Evolutionary conservation across 2,797 vertebrate species (phyloP).

Genomic region (Semotilus atromaculatus): DNA sequence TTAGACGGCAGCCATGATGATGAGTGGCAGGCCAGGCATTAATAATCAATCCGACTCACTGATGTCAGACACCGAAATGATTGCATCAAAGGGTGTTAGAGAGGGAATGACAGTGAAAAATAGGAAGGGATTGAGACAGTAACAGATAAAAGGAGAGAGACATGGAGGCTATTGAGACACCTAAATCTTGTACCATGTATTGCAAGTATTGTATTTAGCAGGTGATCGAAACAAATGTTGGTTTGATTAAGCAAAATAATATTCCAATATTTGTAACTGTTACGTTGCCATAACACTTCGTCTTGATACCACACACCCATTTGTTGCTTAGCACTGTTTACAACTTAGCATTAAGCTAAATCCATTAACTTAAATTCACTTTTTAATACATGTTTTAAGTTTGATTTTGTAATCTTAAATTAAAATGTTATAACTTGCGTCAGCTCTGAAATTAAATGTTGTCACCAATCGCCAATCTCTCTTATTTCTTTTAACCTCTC

Average conservation of each 20-base stretch:
- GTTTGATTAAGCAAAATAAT: not conserved
- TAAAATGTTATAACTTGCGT: too few species aligned
- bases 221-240: not conserved
- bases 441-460: too few species aligned
- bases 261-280: not conserved
- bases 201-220: not conserved
- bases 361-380: not conserved
- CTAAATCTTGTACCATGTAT: not conserved
- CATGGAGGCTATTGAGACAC: not conserved
- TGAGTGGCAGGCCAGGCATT: conserved; percentile 31
- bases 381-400: too few species aligned
- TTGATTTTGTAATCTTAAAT: too few species aligned
- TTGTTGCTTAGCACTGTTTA: not conserved
- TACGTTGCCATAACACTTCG: not conserved
- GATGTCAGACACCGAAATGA: conserved; percentile 26
- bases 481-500: too few species aligned
- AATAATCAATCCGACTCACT: conserved; percentile 45
- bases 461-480: too few species aligned
- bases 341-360: not conserved
- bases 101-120: not conserved
- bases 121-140: not conserved
- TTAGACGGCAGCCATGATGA: not conserved
- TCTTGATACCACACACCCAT: not conserved
- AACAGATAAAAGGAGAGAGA: not conserved
- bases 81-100: conserved; percentile 31